A percentile compares a stretch with the other conserved stretches of the same genome.
Conservation (phyloP, 64 coral and sea anemone species). For the Dendrophyllia cribrosa region DNA sequence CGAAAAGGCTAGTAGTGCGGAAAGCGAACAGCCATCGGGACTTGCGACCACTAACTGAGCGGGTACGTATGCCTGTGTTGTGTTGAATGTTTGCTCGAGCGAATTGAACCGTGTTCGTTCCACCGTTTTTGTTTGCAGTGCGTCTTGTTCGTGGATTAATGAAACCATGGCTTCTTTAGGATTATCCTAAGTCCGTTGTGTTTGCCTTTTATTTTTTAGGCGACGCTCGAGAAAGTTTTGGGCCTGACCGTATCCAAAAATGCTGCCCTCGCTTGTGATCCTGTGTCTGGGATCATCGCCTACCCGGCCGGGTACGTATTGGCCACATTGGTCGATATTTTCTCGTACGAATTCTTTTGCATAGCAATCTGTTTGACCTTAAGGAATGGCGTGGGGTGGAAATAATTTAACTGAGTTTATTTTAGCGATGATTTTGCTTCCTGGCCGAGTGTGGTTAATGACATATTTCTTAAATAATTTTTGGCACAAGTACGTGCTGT, state of each 20-base stretch:
- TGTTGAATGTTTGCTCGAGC: background rate
- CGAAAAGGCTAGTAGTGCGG: constrained; percentile 92
- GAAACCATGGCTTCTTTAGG: background rate
- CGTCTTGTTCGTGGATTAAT: background rate
- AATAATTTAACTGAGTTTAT: background rate
- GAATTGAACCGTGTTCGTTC: background rate
- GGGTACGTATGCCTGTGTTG: constrained; percentile 64
- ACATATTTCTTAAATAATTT: background rate
- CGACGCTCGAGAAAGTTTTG: constrained; percentile 93
- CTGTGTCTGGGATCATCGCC: constrained; percentile 79
- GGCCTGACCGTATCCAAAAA: constrained; percentile 86
- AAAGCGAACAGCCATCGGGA: constrained; percentile 97
- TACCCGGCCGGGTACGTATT: constrained; percentile 95
- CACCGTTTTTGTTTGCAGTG: background rate
- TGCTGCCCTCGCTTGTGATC: constrained; percentile 85
- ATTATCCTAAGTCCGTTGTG: background rate
- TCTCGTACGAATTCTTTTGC: background rate
- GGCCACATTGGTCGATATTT: background rate
- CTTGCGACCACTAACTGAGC: constrained; percentile 88
- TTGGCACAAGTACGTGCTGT: background rate
- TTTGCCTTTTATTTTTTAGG: constrained; percentile 62
- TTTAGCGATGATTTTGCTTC: background rate
- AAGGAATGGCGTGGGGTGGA: background rate
- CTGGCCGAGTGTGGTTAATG: background rate
- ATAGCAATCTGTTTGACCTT: background rate